phyloP scores from a whole-genome alignment of 2,797 vertebrate genomes.

The Phrynocephalus forsythii region DNA sequence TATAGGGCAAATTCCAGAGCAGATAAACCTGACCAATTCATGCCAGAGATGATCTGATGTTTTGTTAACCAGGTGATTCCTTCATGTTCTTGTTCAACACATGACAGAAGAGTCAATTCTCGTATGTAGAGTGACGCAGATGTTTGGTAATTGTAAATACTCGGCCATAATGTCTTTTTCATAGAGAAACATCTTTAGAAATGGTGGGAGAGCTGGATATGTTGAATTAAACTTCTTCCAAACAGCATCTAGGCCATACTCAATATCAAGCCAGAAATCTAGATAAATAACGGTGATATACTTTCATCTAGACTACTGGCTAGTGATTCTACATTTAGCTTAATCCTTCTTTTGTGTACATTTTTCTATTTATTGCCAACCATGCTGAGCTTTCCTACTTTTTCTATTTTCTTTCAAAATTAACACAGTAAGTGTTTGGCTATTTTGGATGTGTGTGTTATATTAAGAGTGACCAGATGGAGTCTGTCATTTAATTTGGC shows the following conservation, averaged over 20 bases:
- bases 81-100: background rate
- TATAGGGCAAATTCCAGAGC: background rate
- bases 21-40: background rate
- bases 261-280: background rate
- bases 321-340: background rate
- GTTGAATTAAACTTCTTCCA: background rate
- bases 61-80: background rate
- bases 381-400: background rate
- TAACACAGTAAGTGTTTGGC: background rate
- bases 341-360: background rate
- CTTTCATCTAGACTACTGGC: background rate
- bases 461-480: background rate
- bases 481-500: conserved; percentile 6
- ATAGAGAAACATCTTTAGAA: background rate
- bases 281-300: background rate
- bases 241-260: background rate
- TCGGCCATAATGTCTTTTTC: background rate
- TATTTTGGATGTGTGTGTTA: too few species aligned
- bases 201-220: background rate
- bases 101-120: background rate
- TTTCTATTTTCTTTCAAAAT: background rate
- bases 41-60: background rate
- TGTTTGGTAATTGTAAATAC: background rate
- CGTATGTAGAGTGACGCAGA: background rate
- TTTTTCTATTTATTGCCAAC: background rate